Conservation (phyloP, 2,888 invertebrate genomes). For the Brachypterus glaber region DNA sequence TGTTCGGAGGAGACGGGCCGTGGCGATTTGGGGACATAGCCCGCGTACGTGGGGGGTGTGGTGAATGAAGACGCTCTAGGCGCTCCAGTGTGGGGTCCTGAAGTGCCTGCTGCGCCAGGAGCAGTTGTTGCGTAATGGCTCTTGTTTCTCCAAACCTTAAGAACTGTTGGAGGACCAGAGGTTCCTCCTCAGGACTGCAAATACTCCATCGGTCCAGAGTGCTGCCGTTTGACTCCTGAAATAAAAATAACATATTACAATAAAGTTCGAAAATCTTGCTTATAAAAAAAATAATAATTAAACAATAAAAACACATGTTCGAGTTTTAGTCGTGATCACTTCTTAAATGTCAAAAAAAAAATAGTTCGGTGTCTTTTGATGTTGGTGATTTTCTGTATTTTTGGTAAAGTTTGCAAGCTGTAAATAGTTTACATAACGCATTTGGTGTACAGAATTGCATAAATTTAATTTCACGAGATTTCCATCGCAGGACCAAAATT, state of each 20-base stretch:
- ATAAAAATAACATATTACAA: neutral
- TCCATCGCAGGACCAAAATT: too few species aligned
- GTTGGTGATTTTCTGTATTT: too few species aligned
- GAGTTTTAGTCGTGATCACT: too few species aligned
- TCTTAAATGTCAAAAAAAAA: too few species aligned
- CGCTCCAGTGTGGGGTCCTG: constrained; percentile 50
- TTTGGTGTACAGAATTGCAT: too few species aligned
- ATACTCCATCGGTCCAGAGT: constrained; percentile 84
- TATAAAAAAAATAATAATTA: too few species aligned
- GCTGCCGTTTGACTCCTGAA: constrained; percentile 50
- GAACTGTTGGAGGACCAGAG: constrained; percentile 84
- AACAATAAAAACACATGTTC: too few species aligned
- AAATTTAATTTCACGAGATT: too few species aligned
- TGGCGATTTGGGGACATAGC: constrained; percentile 59
- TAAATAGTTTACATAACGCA: too few species aligned
- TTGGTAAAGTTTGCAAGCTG: too few species aligned
- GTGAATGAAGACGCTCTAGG: constrained; percentile 41
- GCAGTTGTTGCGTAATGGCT: constrained; percentile 62
- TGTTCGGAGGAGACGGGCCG: constrained; percentile 52
- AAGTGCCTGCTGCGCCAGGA: constrained; percentile 53
- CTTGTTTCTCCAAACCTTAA: constrained; percentile 83
- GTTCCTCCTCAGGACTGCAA: constrained; percentile 81
- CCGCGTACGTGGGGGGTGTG: constrained; percentile 34
- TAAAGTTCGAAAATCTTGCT: too few species aligned
- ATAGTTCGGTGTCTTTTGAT: too few species aligned